These are phyloP conservation scores for Sinohyriopsis cumingii DNA, from an alignment of 2,888 invertebrate species.

Conservation along the genomic window DNA sequence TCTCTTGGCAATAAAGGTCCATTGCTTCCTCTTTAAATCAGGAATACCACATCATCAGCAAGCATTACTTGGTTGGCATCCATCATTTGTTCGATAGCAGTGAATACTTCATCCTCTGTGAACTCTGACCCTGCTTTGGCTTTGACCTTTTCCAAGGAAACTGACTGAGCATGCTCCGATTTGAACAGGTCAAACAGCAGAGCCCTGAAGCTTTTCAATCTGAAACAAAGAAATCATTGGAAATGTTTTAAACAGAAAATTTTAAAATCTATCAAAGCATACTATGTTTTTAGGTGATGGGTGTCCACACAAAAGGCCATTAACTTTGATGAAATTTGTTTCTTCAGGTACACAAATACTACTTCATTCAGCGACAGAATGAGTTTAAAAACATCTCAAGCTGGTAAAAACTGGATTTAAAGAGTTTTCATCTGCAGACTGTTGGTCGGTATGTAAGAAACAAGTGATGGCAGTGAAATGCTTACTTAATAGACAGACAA, in stretches of 20 bases:
- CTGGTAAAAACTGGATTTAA: too few relatives aligned
- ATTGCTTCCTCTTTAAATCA: slow-evolving; percentile 49
- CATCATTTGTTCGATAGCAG: slow-evolving; percentile 88
- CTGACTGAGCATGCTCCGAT: slow-evolving; percentile 83
- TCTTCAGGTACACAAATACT: too few relatives aligned
- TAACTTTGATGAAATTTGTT: neutral
- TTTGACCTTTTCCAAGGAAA: slow-evolving; percentile 80
- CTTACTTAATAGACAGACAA: too few relatives aligned
- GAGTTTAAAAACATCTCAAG: too few relatives aligned
- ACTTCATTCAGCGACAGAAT: too few relatives aligned
- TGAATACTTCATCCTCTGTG: slow-evolving; percentile 80
- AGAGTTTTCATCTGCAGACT: too few relatives aligned
- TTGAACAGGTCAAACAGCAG: slow-evolving; percentile 84
- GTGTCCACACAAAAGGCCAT: neutral
- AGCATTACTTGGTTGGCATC: slow-evolving; percentile 94
- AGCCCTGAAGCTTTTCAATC: slow-evolving; percentile 82
- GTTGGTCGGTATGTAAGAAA: too few relatives aligned
- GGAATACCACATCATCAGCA: slow-evolving; percentile 67
- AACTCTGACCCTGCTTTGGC: slow-evolving; percentile 69
- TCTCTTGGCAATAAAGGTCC: too few relatives aligned
- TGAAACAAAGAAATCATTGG: slow-evolving; percentile 31
- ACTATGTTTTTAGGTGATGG: neutral
- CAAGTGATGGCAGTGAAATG: too few relatives aligned
- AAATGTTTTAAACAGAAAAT: neutral
- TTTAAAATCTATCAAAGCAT: neutral